Base-by-base conservation (phyloP, 2,888 invertebrate species). In the Macrophya alboannulata region DNA sequence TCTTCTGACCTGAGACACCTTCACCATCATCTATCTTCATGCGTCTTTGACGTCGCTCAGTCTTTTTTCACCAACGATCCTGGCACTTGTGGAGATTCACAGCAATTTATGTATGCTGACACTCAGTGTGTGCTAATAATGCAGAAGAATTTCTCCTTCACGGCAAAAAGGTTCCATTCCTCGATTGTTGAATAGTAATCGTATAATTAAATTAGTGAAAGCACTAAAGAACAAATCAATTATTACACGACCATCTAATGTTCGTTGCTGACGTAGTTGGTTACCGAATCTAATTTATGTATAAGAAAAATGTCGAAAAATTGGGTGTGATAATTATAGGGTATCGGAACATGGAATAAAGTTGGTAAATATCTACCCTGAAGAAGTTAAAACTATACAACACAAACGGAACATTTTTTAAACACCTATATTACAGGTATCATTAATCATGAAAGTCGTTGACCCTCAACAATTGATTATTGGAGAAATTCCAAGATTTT, bases 1-100 rank as follows among this genome's bases (percentile, higher is more conserved):
- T 17, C 55, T 77, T 55, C 37, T 51, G 55, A 55, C n/a, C 77
- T 21, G 15, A 77, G 77, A 51, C 17, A 76, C n/a, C 21, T 55
- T 77, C 17, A 25, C 5, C 6, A 48, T 76, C 12, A 25, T 21
- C 10, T 25, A 77, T 77, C 43, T 31, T 51, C 51, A 31, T 31
- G n/a, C n/a, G 59, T 8, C 79, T 55, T 79, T 55, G 17, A 12
- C 51, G 31, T 17, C 31, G 40, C 6, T 55, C n/a, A 25, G n/a
- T 55, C n/a, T 37, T 59, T 31, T 12, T n/a, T 76, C 17, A 76
- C 48, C 48, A 25, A 72, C 21, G 40, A 76, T 48, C 48, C 25
- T 48, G 15, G 25, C 48, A 25, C 76, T 76, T 25, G 37, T 15
- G 51, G 76, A n/a, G 48, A 48, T 21, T 76, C 5, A 51, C 76